Evolutionary conservation across 2,888 invertebrate genomes (phyloP).

Genomic region (Acanthosoma haemorrhoidale): DNA sequence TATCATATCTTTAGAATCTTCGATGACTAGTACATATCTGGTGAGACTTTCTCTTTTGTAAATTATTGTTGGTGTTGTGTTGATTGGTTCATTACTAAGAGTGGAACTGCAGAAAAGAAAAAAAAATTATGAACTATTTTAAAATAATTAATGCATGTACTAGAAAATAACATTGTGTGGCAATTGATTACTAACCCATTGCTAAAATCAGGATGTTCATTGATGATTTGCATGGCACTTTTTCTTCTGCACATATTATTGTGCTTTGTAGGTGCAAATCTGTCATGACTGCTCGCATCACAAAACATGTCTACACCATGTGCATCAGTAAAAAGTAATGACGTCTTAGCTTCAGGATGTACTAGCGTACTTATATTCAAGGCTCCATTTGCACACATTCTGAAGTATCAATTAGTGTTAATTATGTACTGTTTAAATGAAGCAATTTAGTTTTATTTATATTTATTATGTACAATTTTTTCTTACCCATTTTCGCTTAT

Average conservation of each 20-base stretch:
- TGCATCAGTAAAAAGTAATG: conserved; percentile 53
- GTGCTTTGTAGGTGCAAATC: conserved; percentile 60
- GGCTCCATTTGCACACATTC: conserved; percentile 33
- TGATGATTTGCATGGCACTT: conserved; percentile 56
- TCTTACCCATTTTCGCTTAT: conserved; percentile 51
- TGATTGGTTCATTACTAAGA: conserved; percentile 42
- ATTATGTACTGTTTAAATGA: background rate
- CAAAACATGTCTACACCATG: conserved; percentile 57
- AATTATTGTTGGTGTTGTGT: conserved; percentile 50
- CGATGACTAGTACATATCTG: conserved; percentile 54
- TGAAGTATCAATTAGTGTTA: conserved; percentile 2
- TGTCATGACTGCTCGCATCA: conserved; percentile 57
- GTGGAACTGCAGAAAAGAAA: conserved; percentile 43
- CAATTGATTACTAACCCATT: conserved; percentile 43
- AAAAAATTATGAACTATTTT: background rate
- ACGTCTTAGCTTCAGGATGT: conserved; percentile 50
- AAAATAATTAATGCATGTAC: background rate
- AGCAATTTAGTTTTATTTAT: no score
- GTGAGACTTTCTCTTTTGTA: conserved; percentile 53
- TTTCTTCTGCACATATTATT: conserved; percentile 57
- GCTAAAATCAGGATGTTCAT: conserved; percentile 52
- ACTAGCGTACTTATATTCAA: conserved; percentile 42
- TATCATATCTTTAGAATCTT: conserved; percentile 56
- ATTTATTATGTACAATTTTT: background rate
- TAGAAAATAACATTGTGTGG: background rate